Percentiles rank a stretch among this genome's conserved stretches.
phyloP scores from a whole-genome alignment of 2,888 invertebrate species.

The Lasioglossum lativentre region DNA sequence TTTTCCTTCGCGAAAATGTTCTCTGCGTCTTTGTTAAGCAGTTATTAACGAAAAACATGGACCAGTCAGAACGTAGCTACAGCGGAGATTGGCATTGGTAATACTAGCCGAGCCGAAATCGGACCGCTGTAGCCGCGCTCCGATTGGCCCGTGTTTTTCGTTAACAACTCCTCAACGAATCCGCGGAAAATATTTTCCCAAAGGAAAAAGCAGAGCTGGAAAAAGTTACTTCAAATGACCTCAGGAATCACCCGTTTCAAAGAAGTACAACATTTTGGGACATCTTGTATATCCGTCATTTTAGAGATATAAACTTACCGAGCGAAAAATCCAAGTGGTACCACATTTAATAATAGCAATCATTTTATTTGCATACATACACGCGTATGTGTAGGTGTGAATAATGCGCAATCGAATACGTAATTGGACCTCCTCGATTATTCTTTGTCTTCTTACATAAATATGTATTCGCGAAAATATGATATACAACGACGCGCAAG shows the following conservation, averaged over 20 bases:
- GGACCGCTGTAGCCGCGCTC: background rate
- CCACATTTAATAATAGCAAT: background rate
- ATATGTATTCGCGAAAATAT: slow-evolving; percentile 51
- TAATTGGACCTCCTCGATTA: background rate
- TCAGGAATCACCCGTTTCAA: background rate
- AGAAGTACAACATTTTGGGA: background rate
- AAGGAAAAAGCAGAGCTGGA: too few relatives aligned
- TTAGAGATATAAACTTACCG: background rate
- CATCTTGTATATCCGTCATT: too few relatives aligned
- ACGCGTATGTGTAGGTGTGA: background rate
- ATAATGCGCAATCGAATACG: background rate
- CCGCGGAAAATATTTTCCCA: background rate
- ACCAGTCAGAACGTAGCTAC: background rate
- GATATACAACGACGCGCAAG: slow-evolving; percentile 1
- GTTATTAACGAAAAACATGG: background rate
- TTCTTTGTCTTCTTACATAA: slow-evolving; percentile 8
- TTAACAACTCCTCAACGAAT: background rate
- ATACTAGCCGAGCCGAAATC: too few relatives aligned
- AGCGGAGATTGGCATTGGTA: background rate
- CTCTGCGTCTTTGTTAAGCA: background rate
- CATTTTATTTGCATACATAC: slow-evolving; percentile 7
- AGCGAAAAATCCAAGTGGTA: background rate
- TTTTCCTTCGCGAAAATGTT: background rate
- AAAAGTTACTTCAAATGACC: background rate
- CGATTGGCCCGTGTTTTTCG: background rate